phyloP scores from a whole-genome alignment of 1,140 invertebrate species.

The Gryon sp. region DNA sequence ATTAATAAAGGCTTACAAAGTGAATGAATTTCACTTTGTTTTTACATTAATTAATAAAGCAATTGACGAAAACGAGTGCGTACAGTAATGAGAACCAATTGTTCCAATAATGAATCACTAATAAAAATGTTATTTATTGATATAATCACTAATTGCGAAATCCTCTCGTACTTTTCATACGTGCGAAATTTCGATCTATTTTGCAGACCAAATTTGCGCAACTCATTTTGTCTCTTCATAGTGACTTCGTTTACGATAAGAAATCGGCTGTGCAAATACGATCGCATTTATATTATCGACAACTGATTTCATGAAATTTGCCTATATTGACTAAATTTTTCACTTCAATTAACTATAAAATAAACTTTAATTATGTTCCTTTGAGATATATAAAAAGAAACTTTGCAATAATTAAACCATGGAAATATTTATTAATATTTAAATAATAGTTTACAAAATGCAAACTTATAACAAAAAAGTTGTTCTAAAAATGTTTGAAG shows the following conservation, averaged over 20 bases:
- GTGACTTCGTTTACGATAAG: slow-evolving; percentile 40
- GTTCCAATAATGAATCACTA: slow-evolving; percentile 55
- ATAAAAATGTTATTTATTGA: slow-evolving; percentile 45
- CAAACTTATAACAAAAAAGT: slow-evolving; percentile 1
- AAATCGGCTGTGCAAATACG: slow-evolving; percentile 51
- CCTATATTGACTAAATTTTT: too few relatives aligned
- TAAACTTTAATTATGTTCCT: too few relatives aligned
- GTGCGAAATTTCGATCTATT: slow-evolving; percentile 44
- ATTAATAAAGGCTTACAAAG: too few relatives aligned
- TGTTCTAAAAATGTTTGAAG: too few relatives aligned
- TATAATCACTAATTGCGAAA: slow-evolving; percentile 24
- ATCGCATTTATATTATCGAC: slow-evolving; percentile 1
- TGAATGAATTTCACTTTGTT: background rate
- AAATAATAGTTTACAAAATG: too few relatives aligned
- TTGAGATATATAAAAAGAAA: too few relatives aligned
- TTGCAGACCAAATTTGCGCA: slow-evolving; percentile 23
- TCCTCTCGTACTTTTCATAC: slow-evolving; percentile 15
- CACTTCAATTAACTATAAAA: too few relatives aligned
- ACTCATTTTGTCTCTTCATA: slow-evolving; percentile 33
- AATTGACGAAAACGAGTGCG: slow-evolving; percentile 34
- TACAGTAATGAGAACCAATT: slow-evolving; percentile 32
- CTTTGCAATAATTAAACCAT: too few relatives aligned
- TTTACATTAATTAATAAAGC: slow-evolving; percentile 45
- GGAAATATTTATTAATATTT: too few relatives aligned
- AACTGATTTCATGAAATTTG: slow-evolving; percentile 33